Percentiles rank a stretch among this genome's conserved stretches.
These are phyloP conservation scores for Rutilus rutilus DNA, from an alignment of 2,113 vertebrate species.

Conservation along the genomic window DNA sequence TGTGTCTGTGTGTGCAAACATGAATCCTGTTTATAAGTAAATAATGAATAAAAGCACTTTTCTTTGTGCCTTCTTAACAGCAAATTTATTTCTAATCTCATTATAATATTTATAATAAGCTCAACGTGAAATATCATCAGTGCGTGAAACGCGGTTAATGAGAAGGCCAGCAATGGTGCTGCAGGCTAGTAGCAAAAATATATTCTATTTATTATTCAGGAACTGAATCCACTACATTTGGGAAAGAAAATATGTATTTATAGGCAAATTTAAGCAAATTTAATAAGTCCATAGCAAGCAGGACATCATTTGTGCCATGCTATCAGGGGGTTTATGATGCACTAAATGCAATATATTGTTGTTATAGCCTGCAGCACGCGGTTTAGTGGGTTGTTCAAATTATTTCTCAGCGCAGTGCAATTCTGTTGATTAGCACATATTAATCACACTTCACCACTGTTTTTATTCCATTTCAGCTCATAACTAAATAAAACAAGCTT, in stretches of 20 bases:
- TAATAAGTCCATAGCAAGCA: conserved; percentile 11
- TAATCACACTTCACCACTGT: background rate
- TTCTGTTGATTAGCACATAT: background rate
- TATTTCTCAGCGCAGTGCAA: background rate
- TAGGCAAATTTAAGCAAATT: background rate
- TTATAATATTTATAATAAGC: conserved; percentile 28
- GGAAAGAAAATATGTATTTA: conserved; percentile 24
- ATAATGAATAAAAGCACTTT: background rate
- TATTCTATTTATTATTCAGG: background rate
- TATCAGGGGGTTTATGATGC: background rate
- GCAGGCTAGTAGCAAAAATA: conserved; percentile 18
- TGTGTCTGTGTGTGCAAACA: background rate
- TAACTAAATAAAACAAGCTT: background rate
- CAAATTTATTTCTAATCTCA: conserved; percentile 22
- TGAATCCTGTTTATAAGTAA: background rate
- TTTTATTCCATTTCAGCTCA: background rate
- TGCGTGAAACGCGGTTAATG: background rate
- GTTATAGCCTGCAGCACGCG: background rate
- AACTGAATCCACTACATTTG: conserved; percentile 1
- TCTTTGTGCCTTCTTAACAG: background rate
- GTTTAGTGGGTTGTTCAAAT: background rate
- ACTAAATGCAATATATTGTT: background rate
- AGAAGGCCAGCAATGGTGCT: conserved; percentile 29
- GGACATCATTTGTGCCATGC: background rate
- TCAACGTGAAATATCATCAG: conserved; percentile 19